These are phyloP conservation scores for Peromyscus melanophrys DNA, from an alignment of 2,797 vertebrate genomes.

Conservation along the genomic window DNA sequence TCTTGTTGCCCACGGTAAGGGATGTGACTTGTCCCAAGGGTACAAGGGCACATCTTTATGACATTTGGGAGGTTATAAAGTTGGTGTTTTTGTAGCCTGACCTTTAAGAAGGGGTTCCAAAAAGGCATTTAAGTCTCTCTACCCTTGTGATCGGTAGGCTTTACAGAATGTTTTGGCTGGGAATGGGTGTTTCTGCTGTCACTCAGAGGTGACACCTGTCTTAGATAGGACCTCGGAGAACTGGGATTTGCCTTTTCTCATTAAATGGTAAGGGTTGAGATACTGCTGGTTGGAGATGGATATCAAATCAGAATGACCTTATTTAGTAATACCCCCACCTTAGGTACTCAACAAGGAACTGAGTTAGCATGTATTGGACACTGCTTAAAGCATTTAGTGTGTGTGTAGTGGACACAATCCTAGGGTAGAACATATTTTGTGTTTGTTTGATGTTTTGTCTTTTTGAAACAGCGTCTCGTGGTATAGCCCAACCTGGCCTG, in stretches of 20 bases:
- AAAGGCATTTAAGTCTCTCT: background rate
- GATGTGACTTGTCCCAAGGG: background rate
- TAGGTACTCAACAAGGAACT: background rate
- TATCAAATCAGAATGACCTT: conserved; percentile 10
- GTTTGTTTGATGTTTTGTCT: background rate
- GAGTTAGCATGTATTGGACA: background rate
- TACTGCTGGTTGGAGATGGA: background rate
- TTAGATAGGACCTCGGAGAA: background rate
- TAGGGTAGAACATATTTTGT: background rate
- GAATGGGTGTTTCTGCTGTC: background rate
- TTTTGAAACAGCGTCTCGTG: background rate
- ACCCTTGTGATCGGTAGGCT: background rate
- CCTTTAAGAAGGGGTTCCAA: conserved; percentile 23
- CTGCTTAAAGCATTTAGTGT: background rate
- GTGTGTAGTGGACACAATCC: background rate
- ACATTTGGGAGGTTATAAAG: conserved; percentile 7
- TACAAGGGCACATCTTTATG: background rate
- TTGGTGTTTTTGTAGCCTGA: background rate
- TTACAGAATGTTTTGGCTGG: background rate
- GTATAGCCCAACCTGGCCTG: background rate
- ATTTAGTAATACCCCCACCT: background rate
- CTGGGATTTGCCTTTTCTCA: background rate
- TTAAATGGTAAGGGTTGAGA: background rate
- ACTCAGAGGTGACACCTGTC: background rate
- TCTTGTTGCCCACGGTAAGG: background rate